Base-by-base conservation (phyloP, 2,113 vertebrate genomes). In the Hippolais icterina region DNA sequence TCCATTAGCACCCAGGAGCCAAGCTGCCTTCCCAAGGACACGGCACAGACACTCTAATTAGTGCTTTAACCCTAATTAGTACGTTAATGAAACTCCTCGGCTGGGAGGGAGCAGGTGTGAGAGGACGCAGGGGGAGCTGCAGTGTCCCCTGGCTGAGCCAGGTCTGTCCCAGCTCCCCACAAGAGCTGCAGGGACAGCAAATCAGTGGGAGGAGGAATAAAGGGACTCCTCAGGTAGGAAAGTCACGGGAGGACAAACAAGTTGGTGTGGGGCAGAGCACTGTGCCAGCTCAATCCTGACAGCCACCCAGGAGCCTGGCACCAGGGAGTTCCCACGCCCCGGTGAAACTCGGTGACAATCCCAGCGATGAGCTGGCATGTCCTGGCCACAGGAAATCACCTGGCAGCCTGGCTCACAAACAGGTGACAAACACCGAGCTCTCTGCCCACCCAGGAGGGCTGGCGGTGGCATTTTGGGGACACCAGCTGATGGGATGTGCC, bases 401-500 rank as follows among this genome's bases (percentile, higher is more conserved):
- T 47, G 94, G 37, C 52, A 65, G 80, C 65, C 37, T 1, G 37
- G 31, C 28, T 42, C 20, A 65, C 87, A 25, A 47, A 52, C 31
- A 63, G 84, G 71, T 57, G 57, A 83, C 88, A 64, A 63, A 83
- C 81, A 83, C 5, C 0, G 1, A 74, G 75, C 44, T 56, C 39
- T 16, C 29, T 50, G 56, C 56, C 60, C n/a, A 11, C 15, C 37
- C 70, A 15, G 54, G 7, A 85, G 65, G 25, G 50, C 23, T 47
- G 70, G 61, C 13, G 44, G 59, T 6, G 71, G 31, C 66, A 53
- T 29, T 65, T 5, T 22, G 71, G 76, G 71, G 90, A 89, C 15
- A 1, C 33, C 42, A 41, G 39, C n/a, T 2, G 1, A 24, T 0
- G 1, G 53, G 52, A 29, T 5, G 79, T 2, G 5, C 28, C 33